phyloP scores from a whole-genome alignment of 2,113 vertebrate genomes.

The Burhinus oedicnemus region DNA sequence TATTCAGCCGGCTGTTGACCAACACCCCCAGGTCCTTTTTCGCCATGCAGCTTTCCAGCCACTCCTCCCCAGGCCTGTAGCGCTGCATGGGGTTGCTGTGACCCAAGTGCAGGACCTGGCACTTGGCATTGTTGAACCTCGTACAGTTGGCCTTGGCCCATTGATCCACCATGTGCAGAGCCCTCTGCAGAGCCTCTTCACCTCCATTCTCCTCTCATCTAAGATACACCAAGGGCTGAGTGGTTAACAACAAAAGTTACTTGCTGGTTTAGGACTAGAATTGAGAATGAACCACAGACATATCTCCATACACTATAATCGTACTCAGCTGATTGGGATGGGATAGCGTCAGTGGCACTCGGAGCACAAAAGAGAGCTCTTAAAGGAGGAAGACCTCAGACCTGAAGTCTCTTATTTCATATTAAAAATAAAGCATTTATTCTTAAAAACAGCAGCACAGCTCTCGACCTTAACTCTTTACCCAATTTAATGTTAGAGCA shows the following conservation, averaged over 20 bases:
- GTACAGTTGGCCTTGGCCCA: background rate
- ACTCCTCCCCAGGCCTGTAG: background rate
- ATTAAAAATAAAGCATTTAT: background rate
- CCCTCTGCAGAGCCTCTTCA: background rate
- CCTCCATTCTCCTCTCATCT: background rate
- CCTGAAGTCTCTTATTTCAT: background rate
- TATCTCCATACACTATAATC: background rate
- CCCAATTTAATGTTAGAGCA: background rate
- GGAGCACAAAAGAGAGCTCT: background rate
- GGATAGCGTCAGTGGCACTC: background rate
- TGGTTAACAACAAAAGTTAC: background rate
- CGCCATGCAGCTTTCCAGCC: background rate
- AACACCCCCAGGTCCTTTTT: background rate
- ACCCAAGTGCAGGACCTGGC: background rate
- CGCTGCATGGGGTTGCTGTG: background rate
- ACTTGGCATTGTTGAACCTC: background rate
- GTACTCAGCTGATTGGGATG: background rate
- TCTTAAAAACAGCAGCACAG: background rate
- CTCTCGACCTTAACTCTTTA: background rate
- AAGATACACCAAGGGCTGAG: background rate
- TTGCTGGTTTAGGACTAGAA: background rate
- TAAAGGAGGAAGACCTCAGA: background rate
- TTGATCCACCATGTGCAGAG: background rate
- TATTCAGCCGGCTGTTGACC: background rate
- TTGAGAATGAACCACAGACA: accelerated